Percentiles rank a stretch among this genome's conserved stretches.
phyloP scores from a whole-genome alignment of 2,888 invertebrate genomes.

The Drosophila neotestacea region DNA sequence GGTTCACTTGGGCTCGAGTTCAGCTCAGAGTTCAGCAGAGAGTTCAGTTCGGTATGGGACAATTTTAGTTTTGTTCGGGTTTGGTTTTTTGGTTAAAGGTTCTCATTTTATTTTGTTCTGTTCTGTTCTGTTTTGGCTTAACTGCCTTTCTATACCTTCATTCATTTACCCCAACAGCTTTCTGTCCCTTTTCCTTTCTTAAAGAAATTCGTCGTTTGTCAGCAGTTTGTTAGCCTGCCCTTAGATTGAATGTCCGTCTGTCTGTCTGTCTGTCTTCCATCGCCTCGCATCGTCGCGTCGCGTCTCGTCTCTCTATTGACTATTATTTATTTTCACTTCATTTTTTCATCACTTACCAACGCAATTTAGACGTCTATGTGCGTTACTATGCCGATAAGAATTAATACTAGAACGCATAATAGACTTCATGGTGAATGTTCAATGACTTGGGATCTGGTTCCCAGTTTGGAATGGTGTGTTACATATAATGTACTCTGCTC shows the following conservation, averaged over 20 bases:
- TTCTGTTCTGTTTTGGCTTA: conserved; percentile 2
- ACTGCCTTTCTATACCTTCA: conserved; percentile 4
- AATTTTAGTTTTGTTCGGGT: conserved; percentile 8
- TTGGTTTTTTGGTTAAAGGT: conserved; percentile 7
- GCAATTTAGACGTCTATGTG: conserved; percentile 65
- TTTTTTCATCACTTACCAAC: conserved; percentile 51
- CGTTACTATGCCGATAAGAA: conserved; percentile 56
- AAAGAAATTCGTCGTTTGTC: conserved; percentile 16
- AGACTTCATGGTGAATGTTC: conserved; percentile 25
- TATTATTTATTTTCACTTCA: conserved; percentile 60
- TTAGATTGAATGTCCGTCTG: neutral
- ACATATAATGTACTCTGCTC: too few relatives aligned
- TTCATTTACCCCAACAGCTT: neutral
- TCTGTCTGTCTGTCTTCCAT: neutral
- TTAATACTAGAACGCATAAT: conserved; percentile 44
- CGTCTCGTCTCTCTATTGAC: conserved; percentile 21
- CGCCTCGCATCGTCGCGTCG: neutral
- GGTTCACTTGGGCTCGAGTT: conserved; percentile 29
- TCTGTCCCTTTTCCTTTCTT: neutral
- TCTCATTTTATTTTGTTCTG: neutral
- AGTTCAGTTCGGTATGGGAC: conserved; percentile 15
- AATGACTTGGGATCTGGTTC: conserved; percentile 3
- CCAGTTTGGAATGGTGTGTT: neutral
- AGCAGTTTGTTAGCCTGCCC: conserved; percentile 26
- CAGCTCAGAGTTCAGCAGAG: conserved; percentile 22